Evolutionary conservation across 2,797 vertebrate species (phyloP).

Genomic region (Peromyscus nudipes): DNA sequence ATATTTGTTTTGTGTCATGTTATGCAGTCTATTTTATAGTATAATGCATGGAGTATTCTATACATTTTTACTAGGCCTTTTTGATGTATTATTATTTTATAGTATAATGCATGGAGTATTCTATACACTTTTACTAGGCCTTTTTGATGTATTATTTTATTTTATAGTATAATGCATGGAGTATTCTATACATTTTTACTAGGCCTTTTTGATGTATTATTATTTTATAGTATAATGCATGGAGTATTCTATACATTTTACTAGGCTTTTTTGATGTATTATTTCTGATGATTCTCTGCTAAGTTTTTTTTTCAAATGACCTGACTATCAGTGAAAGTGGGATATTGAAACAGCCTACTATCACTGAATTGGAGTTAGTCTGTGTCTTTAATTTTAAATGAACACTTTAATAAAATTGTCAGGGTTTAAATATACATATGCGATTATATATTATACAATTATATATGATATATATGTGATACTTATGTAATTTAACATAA

Average conservation of each 20-base stretch:
- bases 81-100: not conserved
- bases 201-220: too few relatives aligned
- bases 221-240: not conserved
- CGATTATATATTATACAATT: not conserved
- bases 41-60: too few relatives aligned
- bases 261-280: not conserved
- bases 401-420: not conserved
- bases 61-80: not conserved
- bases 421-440: not conserved
- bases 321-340: not conserved
- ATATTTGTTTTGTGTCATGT: too few relatives aligned
- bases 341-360: not conserved
- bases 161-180: not conserved
- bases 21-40: not conserved
- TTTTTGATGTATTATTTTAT: not conserved
- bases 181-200: not conserved
- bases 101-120: too few relatives aligned
- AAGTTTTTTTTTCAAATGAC: not conserved
- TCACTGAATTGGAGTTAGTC: not conserved
- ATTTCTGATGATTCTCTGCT: not conserved
- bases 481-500: not conserved
- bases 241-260: not conserved
- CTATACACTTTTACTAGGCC: not conserved
- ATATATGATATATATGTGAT: not conserved
- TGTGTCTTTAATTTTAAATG: not conserved